phyloP scores from a whole-genome alignment of 2,113 vertebrate genomes.

The Rhegmatorhina hoffmannsi region DNA sequence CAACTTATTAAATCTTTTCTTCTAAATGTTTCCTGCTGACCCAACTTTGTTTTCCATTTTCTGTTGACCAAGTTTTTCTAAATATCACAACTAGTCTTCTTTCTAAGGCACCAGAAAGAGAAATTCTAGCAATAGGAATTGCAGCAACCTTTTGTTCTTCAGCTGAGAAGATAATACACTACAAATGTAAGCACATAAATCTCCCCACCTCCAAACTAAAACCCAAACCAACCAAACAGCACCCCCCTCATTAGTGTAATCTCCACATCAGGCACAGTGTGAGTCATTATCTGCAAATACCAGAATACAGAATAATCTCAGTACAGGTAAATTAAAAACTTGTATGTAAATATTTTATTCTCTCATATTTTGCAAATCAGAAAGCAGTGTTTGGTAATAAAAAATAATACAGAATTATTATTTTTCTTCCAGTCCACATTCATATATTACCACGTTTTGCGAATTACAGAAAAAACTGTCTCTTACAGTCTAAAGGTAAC shows the following conservation, averaged over 20 bases:
- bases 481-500: conserved; percentile 11
- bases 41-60: background rate
- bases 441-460: conserved; percentile 51
- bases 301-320: conserved; percentile 21
- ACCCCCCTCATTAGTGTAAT: background rate
- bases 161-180: background rate
- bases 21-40: conserved; percentile 10
- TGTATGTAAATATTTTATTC: conserved; percentile 79
- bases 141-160: background rate
- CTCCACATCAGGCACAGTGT: background rate
- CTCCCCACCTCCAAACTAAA: background rate
- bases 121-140: background rate
- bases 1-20: background rate
- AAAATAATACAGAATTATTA: conserved; percentile 77
- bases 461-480: conserved; percentile 33
- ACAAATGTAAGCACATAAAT: background rate
- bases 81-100: background rate
- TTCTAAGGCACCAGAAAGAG: background rate
- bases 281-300: background rate
- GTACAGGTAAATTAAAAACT: conserved; percentile 66
- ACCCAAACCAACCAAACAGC: background rate
- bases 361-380: conserved; percentile 72
- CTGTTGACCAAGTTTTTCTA: conserved; percentile 8
- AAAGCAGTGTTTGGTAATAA: conserved; percentile 79
- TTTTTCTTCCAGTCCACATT: conserved; percentile 66